Evolutionary conservation across 2,888 invertebrate genomes (phyloP).

Genomic region (Drosophila setosimentum): DNA sequence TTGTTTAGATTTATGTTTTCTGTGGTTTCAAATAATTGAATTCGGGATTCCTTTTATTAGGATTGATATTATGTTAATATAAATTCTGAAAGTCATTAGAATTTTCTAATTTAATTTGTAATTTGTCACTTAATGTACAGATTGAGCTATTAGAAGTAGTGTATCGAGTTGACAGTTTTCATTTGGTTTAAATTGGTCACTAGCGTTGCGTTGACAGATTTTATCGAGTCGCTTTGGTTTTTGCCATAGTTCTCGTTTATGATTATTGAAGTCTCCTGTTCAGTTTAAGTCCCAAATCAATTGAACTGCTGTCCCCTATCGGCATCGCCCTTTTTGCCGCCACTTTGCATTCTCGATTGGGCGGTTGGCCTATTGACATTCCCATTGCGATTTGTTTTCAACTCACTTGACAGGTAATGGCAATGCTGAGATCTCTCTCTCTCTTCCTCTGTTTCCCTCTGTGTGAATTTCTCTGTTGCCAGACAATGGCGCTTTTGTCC

Average conservation of each 20-base stretch:
- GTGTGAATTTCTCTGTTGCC: slow-evolving; percentile 7
- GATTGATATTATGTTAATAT: not conserved
- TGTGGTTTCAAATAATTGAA: not conserved
- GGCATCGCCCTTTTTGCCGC: slow-evolving; percentile 69
- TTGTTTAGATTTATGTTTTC: not conserved
- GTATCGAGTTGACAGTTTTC: slow-evolving; percentile 33
- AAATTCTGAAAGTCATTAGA: not conserved
- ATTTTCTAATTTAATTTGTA: not conserved
- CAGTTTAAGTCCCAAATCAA: slow-evolving; percentile 64
- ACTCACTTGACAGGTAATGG: slow-evolving; percentile 78
- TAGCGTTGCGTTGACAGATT: slow-evolving; percentile 48
- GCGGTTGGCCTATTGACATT: slow-evolving; percentile 76
- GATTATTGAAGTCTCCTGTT: slow-evolving; percentile 34
- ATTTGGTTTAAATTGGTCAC: slow-evolving; percentile 39
- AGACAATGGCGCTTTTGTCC: slow-evolving; percentile 64
- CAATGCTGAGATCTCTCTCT: slow-evolving; percentile 32
- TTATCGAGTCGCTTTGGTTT: slow-evolving; percentile 37
- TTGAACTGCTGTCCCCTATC: slow-evolving; percentile 58
- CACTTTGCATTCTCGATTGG: slow-evolving; percentile 75
- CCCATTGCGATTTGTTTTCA: slow-evolving; percentile 78
- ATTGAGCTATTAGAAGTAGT: slow-evolving; percentile 3
- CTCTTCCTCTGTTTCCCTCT: not conserved
- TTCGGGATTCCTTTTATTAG: not conserved
- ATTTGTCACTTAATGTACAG: not conserved
- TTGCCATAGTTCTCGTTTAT: slow-evolving; percentile 17